These are phyloP conservation scores for Edolisoma coerulescens DNA, from an alignment of 2,113 vertebrate species.

Conservation along the genomic window DNA sequence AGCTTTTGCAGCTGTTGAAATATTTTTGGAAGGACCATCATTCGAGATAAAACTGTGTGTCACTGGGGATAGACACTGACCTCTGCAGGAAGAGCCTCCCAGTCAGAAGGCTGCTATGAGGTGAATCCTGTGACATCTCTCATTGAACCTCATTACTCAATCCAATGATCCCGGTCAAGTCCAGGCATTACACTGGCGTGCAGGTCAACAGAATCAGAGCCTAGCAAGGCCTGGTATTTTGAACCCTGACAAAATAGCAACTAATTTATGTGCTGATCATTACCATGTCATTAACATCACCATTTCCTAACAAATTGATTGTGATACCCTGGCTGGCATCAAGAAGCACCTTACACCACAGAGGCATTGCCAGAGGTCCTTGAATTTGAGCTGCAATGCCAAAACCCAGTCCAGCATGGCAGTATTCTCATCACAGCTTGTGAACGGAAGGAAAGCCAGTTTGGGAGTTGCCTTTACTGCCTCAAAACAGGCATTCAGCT, in stretches of 20 bases:
- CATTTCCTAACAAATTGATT: not conserved
- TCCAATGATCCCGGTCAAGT: not conserved
- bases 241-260: not conserved
- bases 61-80: not conserved
- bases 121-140: not conserved
- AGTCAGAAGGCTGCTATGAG: not conserved
- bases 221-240: not conserved
- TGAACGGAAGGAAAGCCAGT: not conserved
- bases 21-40: not conserved
- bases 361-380: not conserved
- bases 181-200: not conserved
- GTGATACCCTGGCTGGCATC: not conserved
- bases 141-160: not conserved
- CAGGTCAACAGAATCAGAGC: not conserved
- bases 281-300: not conserved
- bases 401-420: not conserved
- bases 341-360: not conserved
- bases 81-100: not conserved
- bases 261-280: not conserved
- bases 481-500: fast-evolving
- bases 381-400: not conserved
- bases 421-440: not conserved
- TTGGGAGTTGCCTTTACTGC: not conserved
- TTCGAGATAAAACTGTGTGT: not conserved
- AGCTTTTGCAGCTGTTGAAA: slow-evolving; percentile 32